These are phyloP conservation scores for Neotoxoptera formosana DNA, from an alignment of 1,140 invertebrate genomes.

Conservation along the genomic window DNA sequence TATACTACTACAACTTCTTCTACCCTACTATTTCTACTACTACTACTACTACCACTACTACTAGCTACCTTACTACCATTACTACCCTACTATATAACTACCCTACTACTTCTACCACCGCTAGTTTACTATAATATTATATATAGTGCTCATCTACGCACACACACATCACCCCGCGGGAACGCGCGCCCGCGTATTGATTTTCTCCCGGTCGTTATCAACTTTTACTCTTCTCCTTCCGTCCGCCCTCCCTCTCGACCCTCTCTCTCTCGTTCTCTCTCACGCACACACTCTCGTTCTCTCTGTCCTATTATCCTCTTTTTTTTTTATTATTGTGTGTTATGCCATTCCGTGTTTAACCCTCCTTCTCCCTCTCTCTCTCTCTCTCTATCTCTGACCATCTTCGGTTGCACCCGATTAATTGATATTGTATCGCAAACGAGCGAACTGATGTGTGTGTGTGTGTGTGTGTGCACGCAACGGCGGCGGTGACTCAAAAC, in stretches of 20 bases:
- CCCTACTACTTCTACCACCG: background rate
- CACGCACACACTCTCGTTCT: background rate
- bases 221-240: slow-evolving; percentile 44
- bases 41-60: background rate
- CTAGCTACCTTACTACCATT: background rate
- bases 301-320: background rate
- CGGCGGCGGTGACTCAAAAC: background rate
- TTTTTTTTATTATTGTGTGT: background rate
- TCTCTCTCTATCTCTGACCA: background rate
- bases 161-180: background rate
- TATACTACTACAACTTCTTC: no score
- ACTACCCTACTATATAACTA: background rate
- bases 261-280: background rate
- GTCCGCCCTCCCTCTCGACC: background rate
- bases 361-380: background rate
- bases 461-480: no score
- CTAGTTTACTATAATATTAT: slow-evolving; percentile 8
- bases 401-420: slow-evolving; percentile 25
- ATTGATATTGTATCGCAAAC: slow-evolving; percentile 36
- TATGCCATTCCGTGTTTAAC: background rate
- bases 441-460: no score
- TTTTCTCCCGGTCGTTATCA: slow-evolving; percentile 54
- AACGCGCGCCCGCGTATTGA: slow-evolving; percentile 27
- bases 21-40: background rate
- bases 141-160: background rate